A percentile compares a stretch with the other conserved stretches of the same genome.
Conservation (phyloP, 2,797 vertebrate genomes). For the Cheirogaleus major region DNA sequence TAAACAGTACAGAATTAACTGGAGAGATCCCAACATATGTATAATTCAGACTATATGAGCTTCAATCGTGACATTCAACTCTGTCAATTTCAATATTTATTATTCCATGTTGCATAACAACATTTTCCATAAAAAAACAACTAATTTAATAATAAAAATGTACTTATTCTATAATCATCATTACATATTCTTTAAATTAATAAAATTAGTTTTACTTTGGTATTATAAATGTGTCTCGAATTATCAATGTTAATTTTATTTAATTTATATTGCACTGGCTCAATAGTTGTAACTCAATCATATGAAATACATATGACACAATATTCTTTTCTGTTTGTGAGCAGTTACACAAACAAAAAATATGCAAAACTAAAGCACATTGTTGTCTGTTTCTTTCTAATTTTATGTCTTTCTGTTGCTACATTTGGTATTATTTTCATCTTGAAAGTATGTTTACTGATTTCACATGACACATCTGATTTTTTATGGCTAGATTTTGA, state of each 20-base stretch:
- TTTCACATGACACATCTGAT: neutral
- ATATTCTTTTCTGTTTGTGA: neutral
- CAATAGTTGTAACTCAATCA: neutral
- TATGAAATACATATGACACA: neutral
- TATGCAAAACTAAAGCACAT: neutral
- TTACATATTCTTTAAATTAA: neutral
- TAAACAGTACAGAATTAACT: constrained; percentile 64
- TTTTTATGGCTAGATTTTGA: neutral
- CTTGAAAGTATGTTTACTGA: neutral
- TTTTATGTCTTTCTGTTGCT: neutral
- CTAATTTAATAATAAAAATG: neutral
- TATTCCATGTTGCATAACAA: neutral
- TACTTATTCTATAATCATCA: neutral
- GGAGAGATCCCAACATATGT: constrained; percentile 67
- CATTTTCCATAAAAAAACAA: neutral
- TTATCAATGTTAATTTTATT: neutral
- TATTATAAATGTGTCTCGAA: neutral
- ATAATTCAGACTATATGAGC: constrained; percentile 27
- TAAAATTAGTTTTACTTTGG: neutral
- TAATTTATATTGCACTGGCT: neutral
- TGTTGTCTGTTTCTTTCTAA: neutral
- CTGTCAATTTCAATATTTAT: neutral
- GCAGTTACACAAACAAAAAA: neutral
- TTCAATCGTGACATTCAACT: constrained; percentile 42
- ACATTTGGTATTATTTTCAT: neutral